Evolutionary conservation across 92 coral and sea anemone species (phyloP), one percentile per base, ranked within the genome.

Genomic region (Diadumene lineata): DNA sequence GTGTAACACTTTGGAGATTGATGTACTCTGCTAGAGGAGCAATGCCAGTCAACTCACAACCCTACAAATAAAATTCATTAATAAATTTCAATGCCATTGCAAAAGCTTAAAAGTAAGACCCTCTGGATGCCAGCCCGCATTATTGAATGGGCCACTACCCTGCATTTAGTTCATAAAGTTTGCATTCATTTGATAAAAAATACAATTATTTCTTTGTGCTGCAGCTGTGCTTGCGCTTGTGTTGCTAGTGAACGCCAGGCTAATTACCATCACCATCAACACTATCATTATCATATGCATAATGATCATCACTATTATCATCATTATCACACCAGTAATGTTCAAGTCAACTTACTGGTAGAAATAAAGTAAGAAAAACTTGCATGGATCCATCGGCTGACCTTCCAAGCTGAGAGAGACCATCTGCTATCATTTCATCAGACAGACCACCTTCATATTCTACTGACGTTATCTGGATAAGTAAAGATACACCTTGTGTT

Each of bases 371-470:
- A 11, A 94, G 97, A 68, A 80, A 94, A 43, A 94, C 97, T 81
- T 94, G 98, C 80, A 94, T 69, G 0, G 94, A 88, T 23, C 98
- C 98, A 86, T 94, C 98, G 30, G 98, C 97, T 63, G 98, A 94
- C 26, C 97, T 79, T 19, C 98, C 98, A 44, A 94, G 89, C 77
- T 92, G 97, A 6, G 98, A 92, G 43, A 94, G 70, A 0, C 98
- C 98, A 63, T 86, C 97, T 29, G 98, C 98, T 57, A 94, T 92
- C 92, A 86, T 82, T 23, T 94, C 98, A 27, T 73, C 79, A 71
- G 82, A 80, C 46, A 56, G 44, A 18, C 81, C 68, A 25, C 87
- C 96, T 26, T 83, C 87, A 76, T 79, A 79, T 50, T 84, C 87
- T 31, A 80, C 73, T 21, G 68, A 70, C 46, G 46, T 76, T 86